Percentiles rank a stretch among this genome's conserved stretches.
phyloP scores from a whole-genome alignment of 2,888 invertebrate genomes.

The Pterostichus madidus region DNA sequence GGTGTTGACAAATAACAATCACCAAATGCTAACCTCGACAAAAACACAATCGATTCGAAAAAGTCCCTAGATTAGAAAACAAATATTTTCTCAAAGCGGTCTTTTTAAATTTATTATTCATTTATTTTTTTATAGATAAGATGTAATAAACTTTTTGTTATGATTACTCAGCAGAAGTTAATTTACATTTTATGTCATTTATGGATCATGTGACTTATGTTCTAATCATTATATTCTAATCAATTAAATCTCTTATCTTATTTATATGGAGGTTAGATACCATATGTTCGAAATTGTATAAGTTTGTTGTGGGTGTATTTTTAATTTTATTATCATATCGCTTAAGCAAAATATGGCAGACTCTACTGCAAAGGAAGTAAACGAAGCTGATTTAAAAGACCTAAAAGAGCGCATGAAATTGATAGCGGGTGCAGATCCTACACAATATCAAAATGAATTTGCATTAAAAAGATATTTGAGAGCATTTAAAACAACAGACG shows the following conservation, averaged over 20 bases:
- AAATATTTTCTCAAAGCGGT: background rate
- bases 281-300: conserved; percentile 52
- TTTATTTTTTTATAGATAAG: conserved; percentile 29
- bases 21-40: conserved; percentile 1
- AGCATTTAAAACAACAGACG: conserved; percentile 87
- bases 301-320: conserved; percentile 40
- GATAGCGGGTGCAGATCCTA: conserved; percentile 86
- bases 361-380: conserved; percentile 78
- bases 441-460: conserved; percentile 87
- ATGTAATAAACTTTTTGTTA: background rate
- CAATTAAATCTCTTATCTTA: conserved; percentile 20
- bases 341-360: conserved; percentile 58
- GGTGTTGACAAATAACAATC: background rate
- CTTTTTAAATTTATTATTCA: background rate
- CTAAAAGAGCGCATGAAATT: conserved; percentile 86
- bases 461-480: conserved; percentile 85
- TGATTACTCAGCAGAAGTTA: background rate
- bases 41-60: background rate
- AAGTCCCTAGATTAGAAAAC: background rate
- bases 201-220: background rate
- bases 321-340: conserved; percentile 32
- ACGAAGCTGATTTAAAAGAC: conserved; percentile 82
- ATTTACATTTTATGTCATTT: conserved; percentile 1
- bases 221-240: conserved; percentile 21
- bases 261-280: conserved; percentile 59